Conservation (phyloP, 2,888 invertebrate genomes). For the Boloria euphrosyne region DNA sequence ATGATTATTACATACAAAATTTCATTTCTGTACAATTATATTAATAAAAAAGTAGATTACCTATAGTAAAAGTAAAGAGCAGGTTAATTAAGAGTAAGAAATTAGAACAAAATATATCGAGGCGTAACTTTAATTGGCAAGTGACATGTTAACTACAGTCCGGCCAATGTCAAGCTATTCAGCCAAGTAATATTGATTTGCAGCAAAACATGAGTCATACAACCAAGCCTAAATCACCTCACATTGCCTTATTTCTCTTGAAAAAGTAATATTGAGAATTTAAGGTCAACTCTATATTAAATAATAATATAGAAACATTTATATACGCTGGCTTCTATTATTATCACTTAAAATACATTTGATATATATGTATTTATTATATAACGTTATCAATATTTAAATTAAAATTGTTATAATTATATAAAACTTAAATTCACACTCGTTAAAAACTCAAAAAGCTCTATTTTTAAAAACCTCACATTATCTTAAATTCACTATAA, state of each 20-base stretch:
- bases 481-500: constrained; percentile 5
- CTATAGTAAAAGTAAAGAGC: background rate
- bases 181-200: constrained; percentile 57
- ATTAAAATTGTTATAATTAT: too few species aligned
- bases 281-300: too few species aligned
- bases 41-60: too few species aligned
- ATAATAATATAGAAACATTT: too few species aligned
- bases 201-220: constrained; percentile 59
- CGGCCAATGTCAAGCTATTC: constrained; percentile 55
- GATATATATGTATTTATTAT: background rate
- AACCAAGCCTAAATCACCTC: constrained; percentile 33
- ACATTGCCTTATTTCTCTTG: constrained; percentile 44
- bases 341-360: background rate
- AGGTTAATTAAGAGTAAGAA: background rate
- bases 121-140: constrained; percentile 3
- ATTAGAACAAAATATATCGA: background rate
- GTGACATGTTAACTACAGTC: constrained; percentile 12
- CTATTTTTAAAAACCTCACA: background rate
- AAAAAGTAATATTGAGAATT: too few species aligned
- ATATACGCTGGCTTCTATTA: too few species aligned
- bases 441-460: background rate
- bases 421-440: too few species aligned
- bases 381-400: background rate
- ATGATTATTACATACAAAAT: too few species aligned
- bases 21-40: too few species aligned